Evolutionary conservation across 2,888 invertebrate species (phyloP).

Genomic region (Noctua janthe): DNA sequence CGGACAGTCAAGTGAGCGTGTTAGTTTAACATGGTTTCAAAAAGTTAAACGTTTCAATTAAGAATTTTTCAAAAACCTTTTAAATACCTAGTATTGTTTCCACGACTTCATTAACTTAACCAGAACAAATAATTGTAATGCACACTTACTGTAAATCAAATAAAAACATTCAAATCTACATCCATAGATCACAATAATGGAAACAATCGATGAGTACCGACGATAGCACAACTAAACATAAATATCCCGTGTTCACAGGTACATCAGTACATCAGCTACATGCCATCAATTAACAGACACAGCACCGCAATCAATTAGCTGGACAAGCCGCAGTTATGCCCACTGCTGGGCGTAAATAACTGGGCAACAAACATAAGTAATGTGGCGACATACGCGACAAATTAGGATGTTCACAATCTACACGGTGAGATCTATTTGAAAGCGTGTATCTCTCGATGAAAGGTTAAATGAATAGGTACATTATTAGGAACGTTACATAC

Average conservation of each 20-base stretch:
- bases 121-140: slow-evolving; percentile 7
- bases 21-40: background rate
- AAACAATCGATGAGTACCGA: slow-evolving; percentile 48
- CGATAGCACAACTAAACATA: slow-evolving; percentile 47
- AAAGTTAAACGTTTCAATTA: background rate
- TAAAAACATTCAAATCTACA: slow-evolving; percentile 5
- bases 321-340: slow-evolving; percentile 45
- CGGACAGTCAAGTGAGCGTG: background rate
- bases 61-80: background rate
- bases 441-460: background rate
- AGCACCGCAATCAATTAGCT: slow-evolving; percentile 43
- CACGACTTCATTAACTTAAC: background rate
- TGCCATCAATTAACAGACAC: slow-evolving; percentile 41
- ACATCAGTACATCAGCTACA: slow-evolving; percentile 1
- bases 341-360: slow-evolving; percentile 57
- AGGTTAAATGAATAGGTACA: background rate
- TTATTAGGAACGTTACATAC: background rate
- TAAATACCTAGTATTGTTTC: background rate
- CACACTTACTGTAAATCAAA: slow-evolving; percentile 24
- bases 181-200: slow-evolving; percentile 55
- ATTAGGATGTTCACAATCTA: slow-evolving; percentile 44
- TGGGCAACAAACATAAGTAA: slow-evolving; percentile 37
- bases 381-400: slow-evolving; percentile 49
- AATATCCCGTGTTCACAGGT: slow-evolving; percentile 23
- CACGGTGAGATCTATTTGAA: slow-evolving; percentile 35